phyloP scores from a whole-genome alignment of 1,140 invertebrate genomes.

The Euborellia annulipes region DNA sequence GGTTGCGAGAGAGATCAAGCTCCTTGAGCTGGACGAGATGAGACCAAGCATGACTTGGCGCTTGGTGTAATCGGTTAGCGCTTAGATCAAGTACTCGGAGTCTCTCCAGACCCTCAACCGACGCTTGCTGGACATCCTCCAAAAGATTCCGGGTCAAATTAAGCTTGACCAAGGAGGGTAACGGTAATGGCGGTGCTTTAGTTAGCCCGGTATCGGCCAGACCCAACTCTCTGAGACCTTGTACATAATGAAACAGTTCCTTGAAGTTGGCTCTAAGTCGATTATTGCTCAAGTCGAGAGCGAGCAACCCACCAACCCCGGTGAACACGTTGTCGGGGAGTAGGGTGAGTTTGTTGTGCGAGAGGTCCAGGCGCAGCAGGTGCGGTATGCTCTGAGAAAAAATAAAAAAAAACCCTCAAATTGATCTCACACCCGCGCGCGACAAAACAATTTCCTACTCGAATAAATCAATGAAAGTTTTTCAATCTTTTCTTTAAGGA shows the following conservation, averaged over 20 bases:
- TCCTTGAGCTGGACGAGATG: constrained; percentile 38
- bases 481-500: too few relatives aligned
- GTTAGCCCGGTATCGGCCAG: constrained; percentile 56
- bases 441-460: too few relatives aligned
- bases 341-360: constrained; percentile 64
- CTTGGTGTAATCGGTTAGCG: constrained; percentile 43
- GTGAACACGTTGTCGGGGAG: constrained; percentile 79
- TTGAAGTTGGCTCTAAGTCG: constrained; percentile 71
- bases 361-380: constrained; percentile 59
- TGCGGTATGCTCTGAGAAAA: constrained; percentile 44
- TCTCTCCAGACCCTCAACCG: constrained; percentile 41
- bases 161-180: constrained; percentile 51
- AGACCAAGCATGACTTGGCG: constrained; percentile 44
- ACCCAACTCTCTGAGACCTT: constrained; percentile 56
- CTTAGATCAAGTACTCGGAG: constrained; percentile 47
- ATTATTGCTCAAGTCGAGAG: constrained; percentile 66
- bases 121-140: constrained; percentile 37
- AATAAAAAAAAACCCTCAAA: too few relatives aligned
- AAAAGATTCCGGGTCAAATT: constrained; percentile 62
- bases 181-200: constrained; percentile 50
- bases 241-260: constrained; percentile 75
- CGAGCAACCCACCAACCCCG: constrained; percentile 56
- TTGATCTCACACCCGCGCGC: too few relatives aligned
- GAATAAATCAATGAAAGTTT: too few relatives aligned
- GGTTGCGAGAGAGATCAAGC: constrained; percentile 46